phyloP scores from a whole-genome alignment of 1,140 invertebrate species.

The Pentalonia nigronervosa region DNA sequence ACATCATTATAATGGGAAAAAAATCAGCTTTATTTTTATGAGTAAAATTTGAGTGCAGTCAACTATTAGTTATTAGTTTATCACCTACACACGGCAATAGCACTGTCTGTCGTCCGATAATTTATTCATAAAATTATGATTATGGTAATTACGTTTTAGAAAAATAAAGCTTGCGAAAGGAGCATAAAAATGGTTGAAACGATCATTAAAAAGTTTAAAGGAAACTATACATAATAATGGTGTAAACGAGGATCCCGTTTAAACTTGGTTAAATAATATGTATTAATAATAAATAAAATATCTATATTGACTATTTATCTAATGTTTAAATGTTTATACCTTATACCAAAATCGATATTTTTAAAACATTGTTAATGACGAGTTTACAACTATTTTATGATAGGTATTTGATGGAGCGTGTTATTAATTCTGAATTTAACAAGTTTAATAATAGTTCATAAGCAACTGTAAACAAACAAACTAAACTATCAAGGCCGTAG shows the following conservation, averaged over 20 bases:
- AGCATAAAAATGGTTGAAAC: too few species aligned
- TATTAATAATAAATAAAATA: background rate
- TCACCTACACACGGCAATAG: background rate
- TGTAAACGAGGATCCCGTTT: too few species aligned
- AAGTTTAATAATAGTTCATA: background rate
- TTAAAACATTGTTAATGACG: background rate
- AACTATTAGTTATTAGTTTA: background rate
- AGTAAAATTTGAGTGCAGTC: background rate
- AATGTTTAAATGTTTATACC: too few species aligned
- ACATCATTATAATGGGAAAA: background rate
- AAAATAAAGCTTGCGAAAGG: background rate
- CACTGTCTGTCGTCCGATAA: background rate
- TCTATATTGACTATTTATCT: background rate
- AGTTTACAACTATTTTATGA: background rate
- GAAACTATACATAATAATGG: too few species aligned
- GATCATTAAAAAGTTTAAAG: too few species aligned
- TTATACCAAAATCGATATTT: background rate
- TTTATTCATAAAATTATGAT: background rate
- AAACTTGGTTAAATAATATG: background rate
- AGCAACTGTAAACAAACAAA: background rate
- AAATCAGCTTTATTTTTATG: background rate
- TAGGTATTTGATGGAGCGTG: background rate
- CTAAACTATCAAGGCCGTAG: too few species aligned
- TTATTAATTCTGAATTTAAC: background rate
- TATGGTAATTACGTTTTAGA: background rate